Evolutionary conservation across 2,113 vertebrate genomes (phyloP), one percentile per base, ranked within the genome.

Genomic region (Corythaixoides concolor): DNA sequence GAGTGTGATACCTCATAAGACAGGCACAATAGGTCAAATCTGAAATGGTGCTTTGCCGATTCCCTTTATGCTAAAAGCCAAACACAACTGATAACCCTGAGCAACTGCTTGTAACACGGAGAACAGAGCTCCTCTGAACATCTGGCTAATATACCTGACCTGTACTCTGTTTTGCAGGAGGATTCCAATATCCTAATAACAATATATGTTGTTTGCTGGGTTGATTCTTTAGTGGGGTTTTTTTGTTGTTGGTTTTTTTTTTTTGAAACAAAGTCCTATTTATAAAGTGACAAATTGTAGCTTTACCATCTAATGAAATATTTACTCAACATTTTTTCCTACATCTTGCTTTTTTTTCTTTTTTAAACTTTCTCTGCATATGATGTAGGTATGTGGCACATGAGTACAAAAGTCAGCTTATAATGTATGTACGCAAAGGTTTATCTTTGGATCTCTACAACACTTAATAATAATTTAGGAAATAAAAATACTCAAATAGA

Each of bases 401-500:
- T 23, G 41, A 97, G 66, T 89, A 91, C 60, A 76, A 63, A 89
- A 79, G 32, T 58, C 55, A 82, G n/a, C 32, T 47, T 88, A 15
- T 82, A 89, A 60, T 8, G 5, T 27, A 69, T 7, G 4, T 55
- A 55, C 26, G 18, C 80, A 66, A 27, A 74, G 41, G 20, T 39
- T 70, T 83, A 59, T 83, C 62, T 85, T 80, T 73, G 37, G 58
- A 80, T 79, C 16, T 39, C 74, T 83, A 69, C 21, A 86, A 83
- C 92, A 50, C 45, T 75, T 83, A 10, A 45, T 16, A 64, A 60
- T n/a, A 6, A 53, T 52, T 79, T 85, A 66, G 37, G 50, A 95
- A 95, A 89, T 81, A 93, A 95, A 96, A 94, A 89, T 45, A 97
- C 52, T 18, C 80, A 94, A 94, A 86, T 17, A 95, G 84, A 87